These are phyloP conservation scores for Gymnarchus niloticus DNA, from an alignment of 2,113 vertebrate species.

Conservation along the genomic window DNA sequence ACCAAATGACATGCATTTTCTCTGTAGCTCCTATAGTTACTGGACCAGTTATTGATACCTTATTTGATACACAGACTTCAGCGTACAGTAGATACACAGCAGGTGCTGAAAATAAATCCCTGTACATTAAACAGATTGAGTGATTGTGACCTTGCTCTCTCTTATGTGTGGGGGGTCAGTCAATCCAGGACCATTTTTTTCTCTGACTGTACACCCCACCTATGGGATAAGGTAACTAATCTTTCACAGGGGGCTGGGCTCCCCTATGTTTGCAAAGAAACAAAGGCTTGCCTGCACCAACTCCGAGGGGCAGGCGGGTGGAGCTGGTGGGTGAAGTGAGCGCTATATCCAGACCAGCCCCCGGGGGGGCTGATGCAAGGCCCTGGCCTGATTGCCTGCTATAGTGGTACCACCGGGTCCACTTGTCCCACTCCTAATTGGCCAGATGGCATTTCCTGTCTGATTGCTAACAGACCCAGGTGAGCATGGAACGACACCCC, in stretches of 20 bases:
- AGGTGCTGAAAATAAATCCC: not conserved
- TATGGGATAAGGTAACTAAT: not conserved
- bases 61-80: not conserved
- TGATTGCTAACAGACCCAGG: conserved; percentile 55
- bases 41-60: not conserved
- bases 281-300: not conserved
- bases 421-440: conserved; percentile 31
- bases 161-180: not conserved
- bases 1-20: no score
- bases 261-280: not conserved
- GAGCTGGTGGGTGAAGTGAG: not conserved
- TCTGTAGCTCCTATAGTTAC: no score
- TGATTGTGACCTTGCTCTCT: not conserved
- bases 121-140: not conserved
- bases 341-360: not conserved
- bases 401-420: not conserved
- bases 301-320: not conserved
- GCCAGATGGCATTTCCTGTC: conserved; percentile 26
- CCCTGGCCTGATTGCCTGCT: not conserved
- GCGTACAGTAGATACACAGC: not conserved
- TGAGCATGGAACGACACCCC: conserved; percentile 27
- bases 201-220: not conserved
- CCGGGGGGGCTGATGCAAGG: not conserved
- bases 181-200: not conserved
- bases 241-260: not conserved